A percentile compares a stretch with the other conserved stretches of the same genome.
phyloP scores from a whole-genome alignment of 2,797 vertebrate species.

The Artibeus lituratus region DNA sequence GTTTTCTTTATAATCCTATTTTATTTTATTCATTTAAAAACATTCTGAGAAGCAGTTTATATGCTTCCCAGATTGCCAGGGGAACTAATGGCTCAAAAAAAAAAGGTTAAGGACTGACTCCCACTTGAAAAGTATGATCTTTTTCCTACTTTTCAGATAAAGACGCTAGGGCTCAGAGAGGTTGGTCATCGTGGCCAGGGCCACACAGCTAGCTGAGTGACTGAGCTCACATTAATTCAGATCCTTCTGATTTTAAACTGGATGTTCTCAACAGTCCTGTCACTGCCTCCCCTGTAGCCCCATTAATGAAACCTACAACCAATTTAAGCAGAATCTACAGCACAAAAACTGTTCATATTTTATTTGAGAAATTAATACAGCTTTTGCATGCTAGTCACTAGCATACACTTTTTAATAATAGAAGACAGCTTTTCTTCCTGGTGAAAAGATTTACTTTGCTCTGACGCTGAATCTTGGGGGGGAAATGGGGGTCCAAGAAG shows the following conservation, averaged over 20 bases:
- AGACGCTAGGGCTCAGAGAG: background rate
- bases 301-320: background rate
- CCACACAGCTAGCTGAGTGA: background rate
- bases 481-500: background rate
- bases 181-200: background rate
- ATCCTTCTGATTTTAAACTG: background rate
- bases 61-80: background rate
- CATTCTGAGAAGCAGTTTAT: background rate
- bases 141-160: background rate
- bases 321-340: background rate
- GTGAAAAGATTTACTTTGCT: background rate
- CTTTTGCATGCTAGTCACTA: background rate
- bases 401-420: background rate
- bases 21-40: background rate
- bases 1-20: slow-evolving; percentile 27
- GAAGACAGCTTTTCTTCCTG: background rate
- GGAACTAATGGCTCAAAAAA: background rate
- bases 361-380: background rate
- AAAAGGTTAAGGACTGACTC: background rate
- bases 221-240: background rate
- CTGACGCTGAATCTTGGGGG: too few relatives aligned
- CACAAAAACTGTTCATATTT: background rate
- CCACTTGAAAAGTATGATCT: background rate
- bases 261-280: background rate
- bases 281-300: background rate